Evolutionary conservation across 2,888 invertebrate species (phyloP).

Genomic region (Netelia inedita): DNA sequence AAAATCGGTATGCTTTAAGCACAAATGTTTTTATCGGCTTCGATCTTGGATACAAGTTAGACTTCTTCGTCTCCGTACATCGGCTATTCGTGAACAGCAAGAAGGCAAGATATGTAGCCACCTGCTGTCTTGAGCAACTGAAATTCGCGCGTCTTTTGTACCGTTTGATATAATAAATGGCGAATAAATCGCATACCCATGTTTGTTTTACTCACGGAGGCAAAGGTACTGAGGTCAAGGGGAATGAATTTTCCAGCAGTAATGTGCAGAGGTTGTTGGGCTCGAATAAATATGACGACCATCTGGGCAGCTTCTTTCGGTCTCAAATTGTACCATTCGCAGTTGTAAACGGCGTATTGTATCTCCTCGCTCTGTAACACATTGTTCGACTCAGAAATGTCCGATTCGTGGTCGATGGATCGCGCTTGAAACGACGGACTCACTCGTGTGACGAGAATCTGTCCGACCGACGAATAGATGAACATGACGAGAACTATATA

Average conservation of each 20-base stretch:
- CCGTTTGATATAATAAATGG: no score
- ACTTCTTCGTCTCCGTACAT: background rate
- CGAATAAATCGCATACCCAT: no score
- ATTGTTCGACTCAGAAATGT: background rate
- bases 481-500: conserved; percentile 46
- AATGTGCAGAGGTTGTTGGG: conserved; percentile 62
- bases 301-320: conserved; percentile 33
- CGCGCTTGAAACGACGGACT: conserved; percentile 3
- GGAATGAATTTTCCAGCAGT: conserved; percentile 70
- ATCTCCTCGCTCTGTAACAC: conserved; percentile 41
- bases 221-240: conserved; percentile 63
- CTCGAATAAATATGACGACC: conserved; percentile 60
- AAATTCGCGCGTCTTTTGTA: conserved; percentile 6
- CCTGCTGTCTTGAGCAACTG: conserved; percentile 56
- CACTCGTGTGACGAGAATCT: conserved; percentile 43
- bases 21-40: background rate
- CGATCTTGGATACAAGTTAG: background rate
- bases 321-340: conserved; percentile 37
- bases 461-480: conserved; percentile 52
- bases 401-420: background rate
- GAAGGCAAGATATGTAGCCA: conserved; percentile 51
- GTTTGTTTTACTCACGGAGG: conserved; percentile 56
- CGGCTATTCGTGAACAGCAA: conserved; percentile 38
- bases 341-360: conserved; percentile 43
- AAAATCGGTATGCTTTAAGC: background rate